A percentile compares a stretch with the other conserved stretches of the same genome.
phyloP scores from a whole-genome alignment of 2,797 vertebrate genomes.

The Gymnocypris eckloni region DNA sequence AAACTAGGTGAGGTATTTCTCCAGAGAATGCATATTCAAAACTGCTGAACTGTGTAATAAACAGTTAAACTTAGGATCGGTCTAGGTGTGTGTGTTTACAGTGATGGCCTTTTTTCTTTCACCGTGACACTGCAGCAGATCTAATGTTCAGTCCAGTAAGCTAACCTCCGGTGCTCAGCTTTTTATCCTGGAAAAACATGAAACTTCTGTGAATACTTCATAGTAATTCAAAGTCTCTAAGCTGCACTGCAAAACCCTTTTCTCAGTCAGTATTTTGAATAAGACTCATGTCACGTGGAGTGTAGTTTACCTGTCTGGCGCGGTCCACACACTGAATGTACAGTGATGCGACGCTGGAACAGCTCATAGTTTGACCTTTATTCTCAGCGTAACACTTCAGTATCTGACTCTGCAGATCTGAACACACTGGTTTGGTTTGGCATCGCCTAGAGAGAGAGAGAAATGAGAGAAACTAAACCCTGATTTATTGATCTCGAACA shows the following conservation, averaged over 20 bases:
- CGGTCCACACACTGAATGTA: slow-evolving; percentile 91
- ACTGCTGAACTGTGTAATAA: not conserved
- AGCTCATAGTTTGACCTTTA: slow-evolving; percentile 85
- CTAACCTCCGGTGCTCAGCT: slow-evolving; percentile 72
- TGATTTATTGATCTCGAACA: not conserved
- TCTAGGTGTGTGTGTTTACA: slow-evolving; percentile 24
- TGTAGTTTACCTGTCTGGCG: slow-evolving; percentile 84
- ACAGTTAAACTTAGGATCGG: not conserved
- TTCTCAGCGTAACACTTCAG: slow-evolving; percentile 90
- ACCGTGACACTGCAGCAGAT: slow-evolving; percentile 8
- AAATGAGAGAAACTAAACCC: slow-evolving; percentile 5
- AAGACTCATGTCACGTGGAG: not conserved
- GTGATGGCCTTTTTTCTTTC: slow-evolving; percentile 23
- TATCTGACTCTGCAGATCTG: slow-evolving; percentile 88
- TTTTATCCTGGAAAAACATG: slow-evolving; percentile 65
- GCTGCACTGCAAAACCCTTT: too few species aligned
- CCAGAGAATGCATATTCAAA: not conserved
- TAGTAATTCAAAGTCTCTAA: not conserved
- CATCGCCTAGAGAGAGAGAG: slow-evolving; percentile 76
- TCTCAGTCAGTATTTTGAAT: not conserved
- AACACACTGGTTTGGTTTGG: slow-evolving; percentile 83
- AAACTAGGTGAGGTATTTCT: not conserved
- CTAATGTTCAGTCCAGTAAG: not conserved
- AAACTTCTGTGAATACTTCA: not conserved
- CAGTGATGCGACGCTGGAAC: slow-evolving; percentile 87